These are phyloP conservation scores for Psittacula echo DNA, from an alignment of 2,797 vertebrate genomes.

Conservation along the genomic window DNA sequence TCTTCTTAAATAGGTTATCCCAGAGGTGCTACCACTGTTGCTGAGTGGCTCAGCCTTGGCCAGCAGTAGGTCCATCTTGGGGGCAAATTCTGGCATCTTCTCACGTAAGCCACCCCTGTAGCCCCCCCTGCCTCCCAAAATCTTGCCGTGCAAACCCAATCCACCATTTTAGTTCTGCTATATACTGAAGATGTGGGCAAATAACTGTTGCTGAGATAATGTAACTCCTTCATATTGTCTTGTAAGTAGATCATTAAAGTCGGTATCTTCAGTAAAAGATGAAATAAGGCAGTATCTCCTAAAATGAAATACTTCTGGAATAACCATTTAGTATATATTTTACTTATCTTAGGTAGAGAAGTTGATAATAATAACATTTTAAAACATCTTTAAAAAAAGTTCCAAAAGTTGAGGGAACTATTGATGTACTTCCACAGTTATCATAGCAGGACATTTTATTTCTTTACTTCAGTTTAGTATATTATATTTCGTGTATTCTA, in stretches of 20 bases:
- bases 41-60: not conserved
- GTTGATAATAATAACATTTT: not conserved
- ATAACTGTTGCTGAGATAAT: not conserved
- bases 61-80: not conserved
- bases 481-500: not conserved
- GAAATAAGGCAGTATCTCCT: not conserved
- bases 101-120: not conserved
- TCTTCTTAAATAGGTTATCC: not conserved
- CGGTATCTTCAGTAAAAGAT: not conserved
- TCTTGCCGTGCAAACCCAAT: not conserved
- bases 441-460: not conserved
- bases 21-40: not conserved
- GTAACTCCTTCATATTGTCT: not conserved
- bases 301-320: not conserved
- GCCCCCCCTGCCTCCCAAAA: not conserved
- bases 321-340: not conserved
- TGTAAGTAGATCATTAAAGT: not conserved
- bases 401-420: not conserved
- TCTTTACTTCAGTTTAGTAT: not conserved
- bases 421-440: not conserved
- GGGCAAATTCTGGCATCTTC: not conserved
- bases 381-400: not conserved
- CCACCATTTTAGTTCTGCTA: not conserved
- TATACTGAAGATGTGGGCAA: not conserved
- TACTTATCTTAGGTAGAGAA: not conserved